Evolutionary conservation across 2,113 vertebrate species (phyloP).

Genomic region (Brachypteracias leptosomus): DNA sequence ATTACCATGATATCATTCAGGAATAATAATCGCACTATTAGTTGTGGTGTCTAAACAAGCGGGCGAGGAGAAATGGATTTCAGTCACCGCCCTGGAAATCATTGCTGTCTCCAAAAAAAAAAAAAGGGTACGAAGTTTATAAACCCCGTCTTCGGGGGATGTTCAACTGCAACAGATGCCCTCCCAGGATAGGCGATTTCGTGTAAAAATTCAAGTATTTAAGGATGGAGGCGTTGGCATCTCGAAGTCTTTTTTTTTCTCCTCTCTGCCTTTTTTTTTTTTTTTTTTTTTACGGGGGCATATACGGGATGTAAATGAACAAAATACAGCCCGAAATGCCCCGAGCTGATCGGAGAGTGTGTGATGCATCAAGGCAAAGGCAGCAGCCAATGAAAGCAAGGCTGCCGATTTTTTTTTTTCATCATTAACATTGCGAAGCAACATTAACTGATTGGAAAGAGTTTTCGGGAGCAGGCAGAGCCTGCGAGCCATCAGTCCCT

Average conservation of each 20-base stretch:
- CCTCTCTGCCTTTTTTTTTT: background rate
- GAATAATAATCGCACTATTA: slow-evolving; percentile 35
- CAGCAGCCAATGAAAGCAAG: slow-evolving; percentile 12
- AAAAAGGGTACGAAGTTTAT: background rate
- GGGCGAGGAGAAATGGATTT: background rate
- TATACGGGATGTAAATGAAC: background rate
- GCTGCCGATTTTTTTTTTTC: background rate
- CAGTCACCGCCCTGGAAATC: background rate
- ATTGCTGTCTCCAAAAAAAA: background rate
- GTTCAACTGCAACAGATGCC: background rate
- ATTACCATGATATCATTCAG: slow-evolving; percentile 42
- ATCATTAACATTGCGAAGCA: slow-evolving; percentile 30
- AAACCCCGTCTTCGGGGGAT: background rate
- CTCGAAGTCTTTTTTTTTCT: background rate
- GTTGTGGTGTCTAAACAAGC: slow-evolving; percentile 52
- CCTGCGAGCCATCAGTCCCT: background rate
- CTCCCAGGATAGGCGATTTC: background rate
- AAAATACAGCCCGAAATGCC: background rate
- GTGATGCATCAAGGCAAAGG: background rate
- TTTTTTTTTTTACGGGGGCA: background rate
- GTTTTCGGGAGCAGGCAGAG: slow-evolving; percentile 27
- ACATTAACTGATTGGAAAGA: slow-evolving; percentile 15
- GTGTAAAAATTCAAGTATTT: background rate
- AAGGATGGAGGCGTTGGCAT: background rate
- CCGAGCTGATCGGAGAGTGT: background rate